Percentiles rank a stretch among this genome's conserved stretches.
Conservation (phyloP, 2,888 invertebrate species). For the Anthoptus insignis region DNA sequence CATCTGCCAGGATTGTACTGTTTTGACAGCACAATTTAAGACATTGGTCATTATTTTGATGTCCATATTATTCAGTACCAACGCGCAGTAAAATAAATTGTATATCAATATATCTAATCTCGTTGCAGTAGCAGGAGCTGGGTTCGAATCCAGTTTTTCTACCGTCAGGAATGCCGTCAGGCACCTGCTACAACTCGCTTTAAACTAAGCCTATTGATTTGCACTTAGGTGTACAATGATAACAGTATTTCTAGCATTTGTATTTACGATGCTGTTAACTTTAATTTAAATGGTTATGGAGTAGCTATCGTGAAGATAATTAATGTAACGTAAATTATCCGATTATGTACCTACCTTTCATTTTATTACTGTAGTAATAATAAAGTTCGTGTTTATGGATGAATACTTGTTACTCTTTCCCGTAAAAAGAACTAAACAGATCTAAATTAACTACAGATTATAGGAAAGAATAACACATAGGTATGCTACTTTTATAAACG, state of each 20-base stretch:
- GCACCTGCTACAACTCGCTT: conserved; percentile 68
- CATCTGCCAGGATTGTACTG: no score
- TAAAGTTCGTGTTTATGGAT: no score
- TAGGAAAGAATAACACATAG: no score
- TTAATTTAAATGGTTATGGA: conserved; percentile 4
- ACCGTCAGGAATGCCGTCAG: conserved; percentile 78
- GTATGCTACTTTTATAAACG: no score
- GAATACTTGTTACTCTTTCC: no score
- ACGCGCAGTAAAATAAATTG: conserved; percentile 65
- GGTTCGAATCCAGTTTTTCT: conserved; percentile 80
- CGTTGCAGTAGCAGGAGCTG: conserved; percentile 58
- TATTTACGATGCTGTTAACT: conserved; percentile 23
- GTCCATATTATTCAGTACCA: no score
- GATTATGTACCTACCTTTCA: neutral
- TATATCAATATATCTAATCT: conserved; percentile 72
- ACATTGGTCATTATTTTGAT: no score
- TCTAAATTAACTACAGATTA: no score
- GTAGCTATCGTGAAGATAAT: conserved; percentile 4
- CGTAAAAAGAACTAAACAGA: no score
- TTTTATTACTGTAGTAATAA: neutral
- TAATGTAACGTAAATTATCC: neutral
- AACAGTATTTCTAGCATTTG: conserved; percentile 20
- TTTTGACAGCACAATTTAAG: no score
- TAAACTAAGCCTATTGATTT: conserved; percentile 30
- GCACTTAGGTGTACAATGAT: conserved; percentile 22